A percentile compares a stretch with the other conserved stretches of the same genome.
phyloP scores from a whole-genome alignment of 1,140 invertebrate species.

The Diuraphis noxia region DNA sequence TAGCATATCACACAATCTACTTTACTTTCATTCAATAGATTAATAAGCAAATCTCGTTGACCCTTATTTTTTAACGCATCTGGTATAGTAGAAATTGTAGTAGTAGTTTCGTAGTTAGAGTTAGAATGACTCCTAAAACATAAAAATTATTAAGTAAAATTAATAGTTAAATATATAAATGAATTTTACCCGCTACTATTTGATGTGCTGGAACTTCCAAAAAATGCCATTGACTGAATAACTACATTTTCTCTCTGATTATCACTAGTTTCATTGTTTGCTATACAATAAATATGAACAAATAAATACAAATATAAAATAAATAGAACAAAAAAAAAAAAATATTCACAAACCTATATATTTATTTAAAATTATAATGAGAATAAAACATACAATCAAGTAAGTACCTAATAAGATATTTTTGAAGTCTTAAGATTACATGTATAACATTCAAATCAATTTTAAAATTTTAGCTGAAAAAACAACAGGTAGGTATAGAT shows the following conservation, averaged over 20 bases:
- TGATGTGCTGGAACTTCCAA: neutral
- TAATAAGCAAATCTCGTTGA: slow-evolving; percentile 78
- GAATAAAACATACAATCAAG: no score
- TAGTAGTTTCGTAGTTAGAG: neutral
- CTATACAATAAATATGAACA: neutral
- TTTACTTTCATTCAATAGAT: slow-evolving; percentile 74
- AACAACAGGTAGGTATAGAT: no score
- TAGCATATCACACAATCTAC: slow-evolving; percentile 94
- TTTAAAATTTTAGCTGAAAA: no score
- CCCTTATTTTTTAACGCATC: slow-evolving; percentile 58
- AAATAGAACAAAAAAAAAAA: neutral
- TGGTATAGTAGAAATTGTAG: neutral
- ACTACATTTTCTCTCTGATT: neutral
- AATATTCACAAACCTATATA: neutral
- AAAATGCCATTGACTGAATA: neutral
- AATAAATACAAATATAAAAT: neutral
- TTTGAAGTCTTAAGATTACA: no score
- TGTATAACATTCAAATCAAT: no score
- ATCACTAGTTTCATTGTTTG: neutral
- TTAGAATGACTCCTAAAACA: slow-evolving; percentile 22
- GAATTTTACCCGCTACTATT: neutral
- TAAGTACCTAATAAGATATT: no score
- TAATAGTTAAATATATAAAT: neutral
- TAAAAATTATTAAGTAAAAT: neutral
- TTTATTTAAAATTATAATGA: no score